Evolutionary conservation across 2,888 invertebrate genomes (phyloP).

Genomic region (Cheilosia vulpina): DNA sequence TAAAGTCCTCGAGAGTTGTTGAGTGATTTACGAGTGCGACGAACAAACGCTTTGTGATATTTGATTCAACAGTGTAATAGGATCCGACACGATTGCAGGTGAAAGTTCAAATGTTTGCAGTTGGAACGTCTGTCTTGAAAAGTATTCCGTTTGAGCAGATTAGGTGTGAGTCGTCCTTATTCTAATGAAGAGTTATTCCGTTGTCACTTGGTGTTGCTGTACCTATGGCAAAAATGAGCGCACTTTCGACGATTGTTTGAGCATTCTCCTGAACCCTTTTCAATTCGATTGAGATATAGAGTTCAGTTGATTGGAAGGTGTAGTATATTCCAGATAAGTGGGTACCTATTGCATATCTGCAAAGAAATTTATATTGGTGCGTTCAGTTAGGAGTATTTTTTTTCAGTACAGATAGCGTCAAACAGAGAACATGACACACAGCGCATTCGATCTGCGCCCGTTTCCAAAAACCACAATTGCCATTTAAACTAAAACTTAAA

Average conservation of each 20-base stretch:
- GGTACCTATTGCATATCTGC: too few species aligned
- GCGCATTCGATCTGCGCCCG: too few species aligned
- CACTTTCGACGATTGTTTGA: too few species aligned
- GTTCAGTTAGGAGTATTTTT: too few species aligned
- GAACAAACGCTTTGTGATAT: conserved; percentile 31
- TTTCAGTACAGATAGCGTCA: too few species aligned
- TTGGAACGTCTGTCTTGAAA: conserved; percentile 24
- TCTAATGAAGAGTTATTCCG: conserved; percentile 1
- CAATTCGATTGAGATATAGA: background rate
- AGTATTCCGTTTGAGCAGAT: conserved; percentile 19
- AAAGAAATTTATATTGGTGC: too few species aligned
- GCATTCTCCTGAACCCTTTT: background rate
- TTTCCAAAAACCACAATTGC: too few species aligned
- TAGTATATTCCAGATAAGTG: too few species aligned
- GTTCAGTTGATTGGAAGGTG: background rate
- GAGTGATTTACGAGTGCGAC: conserved; percentile 44
- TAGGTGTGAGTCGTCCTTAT: background rate
- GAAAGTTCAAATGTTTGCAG: conserved; percentile 28
- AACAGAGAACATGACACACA: too few species aligned
- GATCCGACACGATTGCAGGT: conserved; percentile 33
- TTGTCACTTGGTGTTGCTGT: background rate
- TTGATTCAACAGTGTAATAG: conserved; percentile 28
- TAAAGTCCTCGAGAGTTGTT: conserved; percentile 37
- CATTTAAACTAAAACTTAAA: too few species aligned
- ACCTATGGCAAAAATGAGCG: background rate